Evolutionary conservation across 2,888 invertebrate species (phyloP).

Genomic region (Spisula subtruncata): DNA sequence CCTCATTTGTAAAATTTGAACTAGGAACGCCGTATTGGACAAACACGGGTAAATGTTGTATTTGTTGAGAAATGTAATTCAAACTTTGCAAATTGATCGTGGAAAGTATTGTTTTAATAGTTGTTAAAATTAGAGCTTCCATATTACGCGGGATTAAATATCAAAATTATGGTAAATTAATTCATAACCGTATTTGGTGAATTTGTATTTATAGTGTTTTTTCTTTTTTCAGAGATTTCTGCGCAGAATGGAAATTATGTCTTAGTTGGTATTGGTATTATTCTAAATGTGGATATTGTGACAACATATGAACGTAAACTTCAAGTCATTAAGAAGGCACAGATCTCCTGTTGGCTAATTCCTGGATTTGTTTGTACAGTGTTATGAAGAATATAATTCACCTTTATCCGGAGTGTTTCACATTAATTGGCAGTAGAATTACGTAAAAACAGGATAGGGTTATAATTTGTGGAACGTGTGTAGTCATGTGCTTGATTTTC

Average conservation of each 20-base stretch:
- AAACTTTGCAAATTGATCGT: background rate
- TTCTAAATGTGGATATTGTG: background rate
- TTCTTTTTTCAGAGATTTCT: background rate
- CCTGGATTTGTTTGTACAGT: background rate
- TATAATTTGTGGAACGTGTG: background rate
- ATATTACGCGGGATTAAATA: too few species aligned
- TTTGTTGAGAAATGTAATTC: background rate
- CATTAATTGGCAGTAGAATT: background rate
- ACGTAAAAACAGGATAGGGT: background rate
- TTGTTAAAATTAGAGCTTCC: background rate
- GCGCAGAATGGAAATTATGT: background rate
- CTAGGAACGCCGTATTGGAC: background rate
- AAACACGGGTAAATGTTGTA: too few species aligned
- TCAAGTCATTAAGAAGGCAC: background rate
- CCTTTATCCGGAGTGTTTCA: background rate
- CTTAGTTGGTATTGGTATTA: background rate
- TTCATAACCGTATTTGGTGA: background rate
- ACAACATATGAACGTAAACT: background rate
- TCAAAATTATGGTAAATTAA: too few species aligned
- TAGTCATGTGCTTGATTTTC: background rate
- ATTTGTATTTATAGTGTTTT: background rate
- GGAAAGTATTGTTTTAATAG: background rate
- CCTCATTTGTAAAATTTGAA: background rate
- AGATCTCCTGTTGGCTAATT: background rate
- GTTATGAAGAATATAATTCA: background rate